A percentile compares a stretch with the other conserved stretches of the same genome.
These are phyloP conservation scores for Euglossa dilemma DNA, from an alignment of 1,140 invertebrate genomes.

Conservation along the genomic window DNA sequence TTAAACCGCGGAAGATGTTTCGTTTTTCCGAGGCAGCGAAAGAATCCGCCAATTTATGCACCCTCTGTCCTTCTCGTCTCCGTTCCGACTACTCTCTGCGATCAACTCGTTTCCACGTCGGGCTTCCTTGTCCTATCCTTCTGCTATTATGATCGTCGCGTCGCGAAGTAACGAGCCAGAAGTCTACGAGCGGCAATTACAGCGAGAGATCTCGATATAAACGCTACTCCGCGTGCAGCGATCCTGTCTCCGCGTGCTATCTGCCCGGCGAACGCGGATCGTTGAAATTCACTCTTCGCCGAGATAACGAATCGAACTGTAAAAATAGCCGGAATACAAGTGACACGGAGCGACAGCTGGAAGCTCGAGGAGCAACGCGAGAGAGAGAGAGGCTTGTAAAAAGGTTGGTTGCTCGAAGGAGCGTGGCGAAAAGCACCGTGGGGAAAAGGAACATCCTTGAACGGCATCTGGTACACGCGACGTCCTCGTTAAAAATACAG, in stretches of 20 bases:
- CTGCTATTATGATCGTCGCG: neutral
- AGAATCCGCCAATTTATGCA: conserved; percentile 11
- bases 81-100: neutral
- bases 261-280: too few relatives aligned
- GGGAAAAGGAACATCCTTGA: neutral
- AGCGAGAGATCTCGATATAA: neutral
- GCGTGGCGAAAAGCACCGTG: neutral
- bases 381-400: neutral
- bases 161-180: neutral
- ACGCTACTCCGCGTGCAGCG: neutral
- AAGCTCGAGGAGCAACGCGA: neutral
- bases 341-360: neutral
- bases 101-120: neutral
- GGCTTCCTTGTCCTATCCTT: conserved; percentile 1
- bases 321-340: neutral
- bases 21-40: neutral
- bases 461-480: conserved; percentile 37
- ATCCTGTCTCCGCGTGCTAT: neutral
- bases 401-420: neutral
- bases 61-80: neutral
- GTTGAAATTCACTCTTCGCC: neutral
- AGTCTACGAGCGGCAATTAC: neutral
- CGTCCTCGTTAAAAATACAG: conserved; percentile 68
- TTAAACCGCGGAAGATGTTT: neutral
- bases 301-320: neutral